phyloP scores from a whole-genome alignment of 2,797 vertebrate genomes.

The Alosa sapidissima region DNA sequence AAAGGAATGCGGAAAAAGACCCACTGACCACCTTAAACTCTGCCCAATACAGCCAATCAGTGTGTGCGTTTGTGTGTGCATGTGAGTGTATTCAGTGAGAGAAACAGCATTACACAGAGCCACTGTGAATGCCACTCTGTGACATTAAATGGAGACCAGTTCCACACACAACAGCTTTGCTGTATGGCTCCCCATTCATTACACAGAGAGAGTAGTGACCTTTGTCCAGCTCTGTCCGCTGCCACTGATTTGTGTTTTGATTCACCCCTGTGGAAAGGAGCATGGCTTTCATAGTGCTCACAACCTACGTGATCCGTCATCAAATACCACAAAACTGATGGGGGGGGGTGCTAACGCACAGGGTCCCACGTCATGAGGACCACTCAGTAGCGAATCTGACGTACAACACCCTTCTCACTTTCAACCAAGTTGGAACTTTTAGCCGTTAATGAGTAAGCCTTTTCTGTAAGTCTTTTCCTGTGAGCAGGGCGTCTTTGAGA shows the following conservation, averaged over 20 bases:
- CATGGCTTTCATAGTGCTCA: background rate
- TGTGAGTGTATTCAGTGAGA: background rate
- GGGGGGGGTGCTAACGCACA: too few relatives aligned
- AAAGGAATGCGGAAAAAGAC: background rate
- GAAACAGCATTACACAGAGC: background rate
- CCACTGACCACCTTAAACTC: too few relatives aligned
- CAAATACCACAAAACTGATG: background rate
- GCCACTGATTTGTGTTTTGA: background rate
- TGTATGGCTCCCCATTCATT: background rate
- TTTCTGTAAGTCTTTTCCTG: background rate
- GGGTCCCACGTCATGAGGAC: background rate
- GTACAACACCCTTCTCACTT: background rate
- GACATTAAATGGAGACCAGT: background rate
- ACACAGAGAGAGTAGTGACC: background rate
- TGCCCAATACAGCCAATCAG: background rate
- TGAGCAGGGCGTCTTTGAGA: background rate
- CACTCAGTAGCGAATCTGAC: background rate
- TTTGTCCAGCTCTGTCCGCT: background rate
- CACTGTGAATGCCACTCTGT: background rate
- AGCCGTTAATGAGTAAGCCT: background rate
- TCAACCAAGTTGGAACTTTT: conserved; percentile 3
- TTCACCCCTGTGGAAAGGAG: background rate
- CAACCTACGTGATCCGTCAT: background rate
- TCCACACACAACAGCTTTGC: background rate
- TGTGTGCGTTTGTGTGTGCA: background rate